Evolutionary conservation across 2,113 vertebrate genomes (phyloP), one percentile per base, ranked within the genome.

Genomic region (Gymnobelideus leadbeateri): DNA sequence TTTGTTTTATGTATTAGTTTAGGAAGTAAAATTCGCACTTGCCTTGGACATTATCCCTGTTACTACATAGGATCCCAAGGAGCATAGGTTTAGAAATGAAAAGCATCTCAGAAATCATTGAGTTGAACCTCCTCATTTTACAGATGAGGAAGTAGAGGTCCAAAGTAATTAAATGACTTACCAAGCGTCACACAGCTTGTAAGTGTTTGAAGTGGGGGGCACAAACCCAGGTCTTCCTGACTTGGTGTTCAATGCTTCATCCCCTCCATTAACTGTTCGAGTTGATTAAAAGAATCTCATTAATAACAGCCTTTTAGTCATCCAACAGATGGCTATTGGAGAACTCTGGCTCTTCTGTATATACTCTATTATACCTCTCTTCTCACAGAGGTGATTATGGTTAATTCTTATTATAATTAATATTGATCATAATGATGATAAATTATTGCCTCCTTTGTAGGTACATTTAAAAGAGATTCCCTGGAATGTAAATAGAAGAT

Each of bases 401-500:
- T 50, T 92, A 92, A 92, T 51, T 94, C 95, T 94, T 84, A 51
- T 91, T 92, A 96, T 96, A 97, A 97, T 97, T 96, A 97, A 97
- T 91, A 92, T 37, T 57, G 92, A 37, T 90, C 51, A 96, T 92
- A 93, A 91, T 53, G 94, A 96, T 94, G 97, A 97, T 43, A 95
- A 97, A 90, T 68, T 89, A 90, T 91, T 94, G 91, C 92, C 55
- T 93, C 92, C 28, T 95, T 96, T 96, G 92, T 51, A 97, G 94
- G 91, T 55, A 92, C 26, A 96, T 52, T 97, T 84, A 96, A 97
- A 96, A 96, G 89, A 97, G 96, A 97, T 96, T 97, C 94, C 92
- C 97, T 93, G 93, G 96, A 90, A 96, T 89, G 92, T 93, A 97
- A 97, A 95, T 57, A 97, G 94, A 89, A 97, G 95, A 97, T 96